Evolutionary conservation across 2,113 vertebrate genomes (phyloP), one percentile per base, ranked within the genome.

Genomic region (Misgurnus anguillicaudatus): DNA sequence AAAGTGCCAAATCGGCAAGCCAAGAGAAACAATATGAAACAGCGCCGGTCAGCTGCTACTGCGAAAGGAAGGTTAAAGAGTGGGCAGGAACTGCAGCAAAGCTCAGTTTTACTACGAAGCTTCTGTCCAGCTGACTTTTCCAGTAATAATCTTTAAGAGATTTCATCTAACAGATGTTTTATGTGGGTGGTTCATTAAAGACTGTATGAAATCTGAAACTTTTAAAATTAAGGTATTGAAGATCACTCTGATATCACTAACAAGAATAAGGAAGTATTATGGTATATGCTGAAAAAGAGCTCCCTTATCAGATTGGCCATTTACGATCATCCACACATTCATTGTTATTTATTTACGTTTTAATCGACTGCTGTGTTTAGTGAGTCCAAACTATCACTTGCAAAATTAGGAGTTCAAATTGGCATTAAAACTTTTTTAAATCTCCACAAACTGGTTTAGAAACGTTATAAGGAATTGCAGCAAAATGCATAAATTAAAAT

Each of bases 271-370:
- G 1, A 3, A 31, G 24, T 31, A 31, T 31, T 31, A 31, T 31
- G 24, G 82, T 86, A 57, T 21, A 8, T 80, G 88, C 36, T 73
- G 68, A 68, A 17, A 86, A 85, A 86, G 85, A 83, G 86, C 74
- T 42, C 75, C 79, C 65, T 77, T 61, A 13, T 7, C 73, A 36
- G 82, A 81, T 86, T 90, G 89, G 89, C 87, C 42, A 83, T 66
- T 88, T 87, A 90, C 85, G 87, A 88, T 83, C 87, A 83, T 86
- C 79, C 80, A 85, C n/a, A 84, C 85, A 78, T 87, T 89, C 17
- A 17, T 17, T 13, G 14, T 17, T 16, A 5, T n/a, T n/a, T 6
- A 6, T 17, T 55, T 6, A 31, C 3, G 17, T 55, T 17, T 16
- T 14, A 17, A 1, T 55, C 16, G 4, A 2, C 16, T 55, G 16